Evolutionary conservation across 2,797 vertebrate species (phyloP).

Genomic region (Pipistrellus kuhlii): DNA sequence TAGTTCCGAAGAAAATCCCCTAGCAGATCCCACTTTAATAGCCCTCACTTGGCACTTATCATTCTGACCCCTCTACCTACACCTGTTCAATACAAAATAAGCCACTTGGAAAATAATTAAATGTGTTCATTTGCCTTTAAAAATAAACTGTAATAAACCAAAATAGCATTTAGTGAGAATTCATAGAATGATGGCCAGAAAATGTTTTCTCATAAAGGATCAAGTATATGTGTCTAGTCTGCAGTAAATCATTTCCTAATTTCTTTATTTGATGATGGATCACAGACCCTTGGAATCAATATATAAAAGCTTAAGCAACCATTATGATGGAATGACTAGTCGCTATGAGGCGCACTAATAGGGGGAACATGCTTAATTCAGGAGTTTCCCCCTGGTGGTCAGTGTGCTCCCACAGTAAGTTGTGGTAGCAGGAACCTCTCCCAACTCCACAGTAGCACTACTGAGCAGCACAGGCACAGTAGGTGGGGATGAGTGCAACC

Average conservation of each 20-base stretch:
- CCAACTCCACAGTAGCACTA: too few species aligned
- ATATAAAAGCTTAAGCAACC: neutral
- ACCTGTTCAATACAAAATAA: neutral
- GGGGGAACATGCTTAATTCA: too few species aligned
- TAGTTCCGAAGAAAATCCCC: neutral
- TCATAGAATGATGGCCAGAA: neutral
- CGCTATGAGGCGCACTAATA: too few species aligned
- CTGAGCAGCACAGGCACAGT: too few species aligned
- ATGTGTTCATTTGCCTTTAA: constrained; percentile 21
- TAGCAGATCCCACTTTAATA: neutral
- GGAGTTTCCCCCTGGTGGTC: too few species aligned
- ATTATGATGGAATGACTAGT: too few species aligned
- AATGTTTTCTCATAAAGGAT: neutral
- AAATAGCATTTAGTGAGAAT: constrained; percentile 1
- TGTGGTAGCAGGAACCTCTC: too few species aligned
- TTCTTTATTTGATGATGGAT: neutral
- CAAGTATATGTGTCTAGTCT: constrained; percentile 5
- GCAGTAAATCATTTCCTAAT: neutral
- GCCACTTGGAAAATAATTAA: constrained; percentile 16
- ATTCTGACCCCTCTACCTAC: neutral
- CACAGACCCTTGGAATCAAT: neutral
- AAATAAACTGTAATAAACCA: neutral
- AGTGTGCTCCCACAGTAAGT: too few species aligned
- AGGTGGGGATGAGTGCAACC: too few species aligned
- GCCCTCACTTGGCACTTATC: neutral